Percentiles rank a stretch among this genome's conserved stretches.
Conservation (phyloP, 2,888 invertebrate genomes). For the Mesorhabditis sp. region DNA sequence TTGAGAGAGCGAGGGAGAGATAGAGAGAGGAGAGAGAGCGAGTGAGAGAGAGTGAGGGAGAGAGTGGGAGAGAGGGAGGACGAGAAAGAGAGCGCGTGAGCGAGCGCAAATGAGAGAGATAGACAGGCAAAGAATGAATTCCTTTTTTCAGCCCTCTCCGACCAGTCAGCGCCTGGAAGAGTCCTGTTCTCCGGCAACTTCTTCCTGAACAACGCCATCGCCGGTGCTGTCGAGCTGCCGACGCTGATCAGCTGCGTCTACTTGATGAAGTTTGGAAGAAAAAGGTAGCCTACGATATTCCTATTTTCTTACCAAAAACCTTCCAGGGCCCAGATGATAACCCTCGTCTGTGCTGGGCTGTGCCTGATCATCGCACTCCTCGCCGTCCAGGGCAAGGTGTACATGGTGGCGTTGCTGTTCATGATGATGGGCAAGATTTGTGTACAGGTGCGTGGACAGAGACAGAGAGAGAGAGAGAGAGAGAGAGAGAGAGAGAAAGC, state of each 20-base stretch:
- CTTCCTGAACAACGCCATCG: conserved; percentile 57
- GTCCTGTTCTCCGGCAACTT: conserved; percentile 56
- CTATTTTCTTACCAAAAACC: neutral
- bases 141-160: conserved; percentile 43
- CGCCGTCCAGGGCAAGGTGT: conserved; percentile 31
- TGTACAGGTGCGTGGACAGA: conserved; percentile 38
- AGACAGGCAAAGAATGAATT: neutral
- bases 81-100: too few relatives aligned
- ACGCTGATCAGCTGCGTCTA: conserved; percentile 54
- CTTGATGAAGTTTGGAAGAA: conserved; percentile 52
- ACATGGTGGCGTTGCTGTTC: conserved; percentile 48
- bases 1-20: neutral
- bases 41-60: neutral
- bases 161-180: conserved; percentile 56
- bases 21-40: neutral
- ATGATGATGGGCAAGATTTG: conserved; percentile 56
- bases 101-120: neutral
- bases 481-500: neutral
- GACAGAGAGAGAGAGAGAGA: neutral
- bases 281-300: conserved; percentile 26
- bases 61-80: neutral
- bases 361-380: conserved; percentile 54
- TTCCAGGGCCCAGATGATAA: conserved; percentile 52
- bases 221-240: conserved; percentile 56
- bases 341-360: conserved; percentile 47